Percentiles rank a stretch among this genome's conserved stretches.
These are phyloP conservation scores for Metallyticus violacea DNA, from an alignment of 2,888 invertebrate species.

Conservation along the genomic window DNA sequence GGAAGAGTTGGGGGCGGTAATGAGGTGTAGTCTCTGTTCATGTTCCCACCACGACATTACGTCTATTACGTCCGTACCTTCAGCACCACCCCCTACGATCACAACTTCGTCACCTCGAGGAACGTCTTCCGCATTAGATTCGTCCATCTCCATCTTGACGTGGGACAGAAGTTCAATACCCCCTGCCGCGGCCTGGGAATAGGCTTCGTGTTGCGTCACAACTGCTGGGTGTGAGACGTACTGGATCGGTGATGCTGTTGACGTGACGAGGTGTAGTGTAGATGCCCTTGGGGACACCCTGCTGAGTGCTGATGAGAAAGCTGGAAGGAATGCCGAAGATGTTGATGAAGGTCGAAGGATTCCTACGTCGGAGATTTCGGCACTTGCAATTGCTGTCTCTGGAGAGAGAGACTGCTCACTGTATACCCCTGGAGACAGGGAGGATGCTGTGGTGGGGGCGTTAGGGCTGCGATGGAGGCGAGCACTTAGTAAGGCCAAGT, in stretches of 20 bases:
- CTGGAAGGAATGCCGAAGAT: not conserved
- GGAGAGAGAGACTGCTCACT: slow-evolving; percentile 26
- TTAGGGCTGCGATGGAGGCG: not conserved
- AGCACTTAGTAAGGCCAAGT: not conserved
- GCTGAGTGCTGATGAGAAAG: not conserved
- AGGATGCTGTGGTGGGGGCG: not conserved
- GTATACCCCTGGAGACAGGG: slow-evolving; percentile 24
- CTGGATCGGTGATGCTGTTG: not conserved
- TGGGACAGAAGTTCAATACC: not conserved
- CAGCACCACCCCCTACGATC: slow-evolving; percentile 40
- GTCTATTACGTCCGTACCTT: slow-evolving; percentile 52
- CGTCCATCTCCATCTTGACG: slow-evolving; percentile 1
- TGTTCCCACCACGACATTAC: slow-evolving; percentile 57
- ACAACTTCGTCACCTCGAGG: slow-evolving; percentile 41
- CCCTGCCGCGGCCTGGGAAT: slow-evolving; percentile 13
- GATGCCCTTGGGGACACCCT: not conserved
- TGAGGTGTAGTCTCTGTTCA: slow-evolving; percentile 40
- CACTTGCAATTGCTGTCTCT: not conserved
- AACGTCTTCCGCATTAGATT: slow-evolving; percentile 31
- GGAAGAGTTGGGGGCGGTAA: not conserved
- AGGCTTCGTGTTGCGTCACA: slow-evolving; percentile 33
- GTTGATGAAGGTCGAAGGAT: not conserved
- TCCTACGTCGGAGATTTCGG: not conserved
- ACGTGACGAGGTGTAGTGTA: not conserved
- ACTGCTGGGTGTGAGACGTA: slow-evolving; percentile 31